Percentiles rank a stretch among this genome's conserved stretches.
Conservation (phyloP, 2,888 invertebrate species). For the Rhamnusium bicolor region DNA sequence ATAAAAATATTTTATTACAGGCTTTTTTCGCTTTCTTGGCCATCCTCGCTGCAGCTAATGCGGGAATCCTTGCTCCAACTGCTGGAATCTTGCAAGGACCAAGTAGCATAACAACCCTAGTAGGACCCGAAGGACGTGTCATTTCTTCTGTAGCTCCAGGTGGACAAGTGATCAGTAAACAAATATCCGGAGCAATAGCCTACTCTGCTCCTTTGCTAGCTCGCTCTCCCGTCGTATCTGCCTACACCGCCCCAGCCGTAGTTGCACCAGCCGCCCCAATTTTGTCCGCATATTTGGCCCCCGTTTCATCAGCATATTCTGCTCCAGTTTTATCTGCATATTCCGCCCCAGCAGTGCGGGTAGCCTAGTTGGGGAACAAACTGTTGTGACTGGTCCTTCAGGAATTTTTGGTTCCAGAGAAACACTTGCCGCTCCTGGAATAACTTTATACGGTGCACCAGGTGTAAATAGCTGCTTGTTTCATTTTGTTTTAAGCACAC, state of each 20-base stretch:
- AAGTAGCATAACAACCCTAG: slow-evolving; percentile 57
- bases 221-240: slow-evolving; percentile 31
- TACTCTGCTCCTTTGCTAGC: slow-evolving; percentile 46
- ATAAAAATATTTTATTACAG: slow-evolving; percentile 33
- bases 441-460: slow-evolving; percentile 48
- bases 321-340: no score
- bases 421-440: slow-evolving; percentile 45
- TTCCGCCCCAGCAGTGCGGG: no score
- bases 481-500: no score
- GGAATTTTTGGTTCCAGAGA: slow-evolving; percentile 57
- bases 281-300: slow-evolving; percentile 10
- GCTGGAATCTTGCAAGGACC: slow-evolving; percentile 60
- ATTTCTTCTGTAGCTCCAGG: slow-evolving; percentile 61
- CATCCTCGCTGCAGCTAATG: slow-evolving; percentile 57
- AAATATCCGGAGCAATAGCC: slow-evolving; percentile 48
- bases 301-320: no score
- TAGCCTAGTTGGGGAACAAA: no score
- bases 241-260: slow-evolving; percentile 40
- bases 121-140: slow-evolving; percentile 60
- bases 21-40: slow-evolving; percentile 57
- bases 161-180: slow-evolving; percentile 57
- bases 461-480: no score
- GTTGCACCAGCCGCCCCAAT: slow-evolving; percentile 29
- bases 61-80: slow-evolving; percentile 45
- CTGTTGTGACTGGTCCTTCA: slow-evolving; percentile 58